A percentile compares a stretch with the other conserved stretches of the same genome.
These are phyloP conservation scores for Protonemura montana DNA, from an alignment of 2,888 invertebrate genomes.

Conservation along the genomic window DNA sequence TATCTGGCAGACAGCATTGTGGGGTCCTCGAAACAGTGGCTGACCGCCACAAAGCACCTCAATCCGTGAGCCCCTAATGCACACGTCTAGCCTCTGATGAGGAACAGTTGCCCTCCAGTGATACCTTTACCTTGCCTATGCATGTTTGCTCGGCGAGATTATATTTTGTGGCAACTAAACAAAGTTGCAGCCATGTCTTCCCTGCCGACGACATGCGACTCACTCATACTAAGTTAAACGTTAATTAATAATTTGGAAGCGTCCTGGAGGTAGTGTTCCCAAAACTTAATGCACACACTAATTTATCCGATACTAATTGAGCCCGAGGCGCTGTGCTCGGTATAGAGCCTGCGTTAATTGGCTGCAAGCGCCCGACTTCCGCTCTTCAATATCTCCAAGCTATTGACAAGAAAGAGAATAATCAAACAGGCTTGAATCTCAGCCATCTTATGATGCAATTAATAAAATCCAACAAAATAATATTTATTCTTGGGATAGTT, in stretches of 20 bases:
- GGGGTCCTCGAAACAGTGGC: background rate
- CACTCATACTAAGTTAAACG: background rate
- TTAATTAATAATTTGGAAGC: background rate
- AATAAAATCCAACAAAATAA: background rate
- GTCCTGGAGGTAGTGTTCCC: background rate
- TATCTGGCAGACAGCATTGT: background rate
- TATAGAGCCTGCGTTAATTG: background rate
- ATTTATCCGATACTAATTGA: constrained; percentile 5
- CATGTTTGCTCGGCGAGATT: no score
- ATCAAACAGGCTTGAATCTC: background rate
- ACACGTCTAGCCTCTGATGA: background rate
- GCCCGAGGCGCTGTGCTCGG: background rate
- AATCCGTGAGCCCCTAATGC: background rate
- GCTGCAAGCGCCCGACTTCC: background rate
- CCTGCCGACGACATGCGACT: background rate
- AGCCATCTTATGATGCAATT: background rate
- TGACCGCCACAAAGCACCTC: background rate
- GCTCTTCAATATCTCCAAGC: background rate
- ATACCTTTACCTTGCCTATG: no score
- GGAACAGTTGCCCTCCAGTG: no score
- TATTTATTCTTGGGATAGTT: background rate
- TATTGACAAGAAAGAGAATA: background rate
- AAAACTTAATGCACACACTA: background rate
- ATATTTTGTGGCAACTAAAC: background rate
- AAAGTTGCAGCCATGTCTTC: background rate